Evolutionary conservation across 2,888 invertebrate genomes (phyloP).

Genomic region (Geotrupes spiniger): DNA sequence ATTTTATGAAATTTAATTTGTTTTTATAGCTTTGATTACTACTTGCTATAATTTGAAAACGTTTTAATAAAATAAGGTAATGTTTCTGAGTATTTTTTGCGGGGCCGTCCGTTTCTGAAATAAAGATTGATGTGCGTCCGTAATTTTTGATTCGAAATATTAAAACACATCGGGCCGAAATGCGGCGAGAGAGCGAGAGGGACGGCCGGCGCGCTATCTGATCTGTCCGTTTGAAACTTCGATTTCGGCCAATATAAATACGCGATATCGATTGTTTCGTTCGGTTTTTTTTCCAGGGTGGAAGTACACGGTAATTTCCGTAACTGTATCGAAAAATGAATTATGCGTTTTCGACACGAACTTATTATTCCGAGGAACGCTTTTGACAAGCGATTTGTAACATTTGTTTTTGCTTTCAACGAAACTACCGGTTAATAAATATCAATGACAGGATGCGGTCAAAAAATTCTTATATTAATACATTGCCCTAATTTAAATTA

Average conservation of each 20-base stretch:
- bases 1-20: constrained; percentile 53
- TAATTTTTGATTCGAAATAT: constrained; percentile 22
- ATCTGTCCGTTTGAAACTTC: neutral
- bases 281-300: constrained; percentile 14
- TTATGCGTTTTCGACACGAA: constrained; percentile 50
- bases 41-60: constrained; percentile 51
- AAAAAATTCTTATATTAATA: no score
- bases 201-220: neutral
- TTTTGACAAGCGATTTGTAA: constrained; percentile 50
- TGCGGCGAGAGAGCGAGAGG: no score
- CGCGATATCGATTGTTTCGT: neutral
- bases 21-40: constrained; percentile 54
- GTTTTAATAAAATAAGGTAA: constrained; percentile 35
- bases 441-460: constrained; percentile 14
- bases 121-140: constrained; percentile 23
- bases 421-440: constrained; percentile 18
- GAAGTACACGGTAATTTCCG: constrained; percentile 47
- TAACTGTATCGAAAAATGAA: constrained; percentile 48
- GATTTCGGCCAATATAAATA: constrained; percentile 1
- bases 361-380: constrained; percentile 50
- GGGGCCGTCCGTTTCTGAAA: constrained; percentile 14
- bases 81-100: constrained; percentile 22
- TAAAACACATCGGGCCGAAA: neutral
- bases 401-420: constrained; percentile 31
- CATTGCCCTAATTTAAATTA: no score